Base-by-base conservation (phyloP, 2,113 vertebrate genomes). In the Vireo altiloquus region DNA sequence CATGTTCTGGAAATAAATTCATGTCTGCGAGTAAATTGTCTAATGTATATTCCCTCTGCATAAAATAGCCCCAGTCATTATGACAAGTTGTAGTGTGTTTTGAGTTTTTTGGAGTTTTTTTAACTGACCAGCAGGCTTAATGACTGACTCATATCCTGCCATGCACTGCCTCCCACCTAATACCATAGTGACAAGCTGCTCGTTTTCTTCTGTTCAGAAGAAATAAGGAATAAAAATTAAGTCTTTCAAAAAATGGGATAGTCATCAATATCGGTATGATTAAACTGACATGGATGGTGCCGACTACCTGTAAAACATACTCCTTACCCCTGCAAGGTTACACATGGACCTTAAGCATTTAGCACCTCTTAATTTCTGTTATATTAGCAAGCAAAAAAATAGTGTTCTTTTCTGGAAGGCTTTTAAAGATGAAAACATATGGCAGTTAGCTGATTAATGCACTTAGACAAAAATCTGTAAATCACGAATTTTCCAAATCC, bases 71-170 rank as follows among this genome's bases (percentile, higher is more conserved):
- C 47, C 11, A 44, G 42, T 47, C 7, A 8, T 89, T 66, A 31
- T 47, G 72, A 50, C 49, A 65, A 82, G 61, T 56, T 86, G 57
- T 44, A 31, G 12, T 59, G 84, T 89, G 16, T 7, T 89, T 87
- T 31, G 33, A 22, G 6, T 1, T 27, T 74, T 63, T 2, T 28
- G 6, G 19, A 6, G 1, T 1, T 60, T 90, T 59, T 80, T 91
- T 74, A 52, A 63, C 74, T 96, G 91, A 89, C 82, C 87, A 83
- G n/a, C 44, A 75, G 46, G 31, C 44, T 92, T 87, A 90, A 69
- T 35, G 71, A 61, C 71, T 94, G 82, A 84, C 72, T 93, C 84
- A 93, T 85, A 91, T 89, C 69, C 65, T 91, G 72, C 76, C 70
- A 30, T 89, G 52, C 40, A 57, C 59, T 40, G n/a, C 84, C 52